Evolutionary conservation across 1,140 invertebrate genomes (phyloP), one percentile per base, ranked within the genome.

Genomic region (Drosophila bipectinata): DNA sequence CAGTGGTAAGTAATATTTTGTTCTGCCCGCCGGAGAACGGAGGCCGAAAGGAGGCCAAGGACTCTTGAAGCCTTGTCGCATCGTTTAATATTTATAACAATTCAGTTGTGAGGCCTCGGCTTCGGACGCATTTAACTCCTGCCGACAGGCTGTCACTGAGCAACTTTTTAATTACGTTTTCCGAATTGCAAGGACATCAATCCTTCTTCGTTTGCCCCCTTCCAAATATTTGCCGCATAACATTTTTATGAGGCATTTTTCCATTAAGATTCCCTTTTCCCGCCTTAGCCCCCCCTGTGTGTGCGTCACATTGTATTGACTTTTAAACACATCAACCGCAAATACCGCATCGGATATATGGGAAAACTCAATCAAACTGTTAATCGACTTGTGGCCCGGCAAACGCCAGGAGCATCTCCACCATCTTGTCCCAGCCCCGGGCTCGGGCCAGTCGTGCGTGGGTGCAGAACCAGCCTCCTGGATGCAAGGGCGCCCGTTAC

Each of bases 361-460:
- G 76, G 61, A 83, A 78, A 83, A 83, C 80, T 83, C 79, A 83
- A 83, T 83, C 79, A 84, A 83, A 83, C 76, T 76, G 80, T 84
- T 83, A 83, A 83, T 83, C 79, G 79, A 83, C 79, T 84, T 79
- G 75, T 56, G 69, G 28, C 55, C 53, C 49, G 12, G 15, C 51
- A 37, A 44, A 44, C 34, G 34, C 21, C 64, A 66, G 60, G 28
- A 45, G 21, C 24, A 49, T n/a, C 7, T 49, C 18, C 28, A 7
- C 28, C 15, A 15, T 34, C 58, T 24, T 9, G 1, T 39, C 30
- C 2, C 15, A 8, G 0, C 34, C 34, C 10, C 28, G 26, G 6
- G 5, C 26, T 28, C 34, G 32, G 10, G 32, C 39, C 21, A 48
- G 18, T 39, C 72, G 63, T 76, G 72, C 52, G 63, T 64, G 59